Evolutionary conservation across 1,140 invertebrate species (phyloP), one percentile per base, ranked within the genome.

Genomic region (Lepidotrigona ventralis): DNA sequence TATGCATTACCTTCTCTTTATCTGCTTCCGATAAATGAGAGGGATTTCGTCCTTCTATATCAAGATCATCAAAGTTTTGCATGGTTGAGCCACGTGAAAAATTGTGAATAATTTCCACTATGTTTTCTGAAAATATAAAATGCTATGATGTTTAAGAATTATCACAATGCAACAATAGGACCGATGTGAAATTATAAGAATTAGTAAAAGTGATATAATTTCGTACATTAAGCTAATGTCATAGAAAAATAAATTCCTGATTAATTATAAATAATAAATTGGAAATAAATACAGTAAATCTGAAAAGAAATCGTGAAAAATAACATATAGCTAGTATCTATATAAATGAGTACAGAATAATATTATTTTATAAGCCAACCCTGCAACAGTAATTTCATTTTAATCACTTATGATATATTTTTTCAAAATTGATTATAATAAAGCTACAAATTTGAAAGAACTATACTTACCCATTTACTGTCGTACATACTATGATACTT

Each of bases 11-110:
- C 94, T 94, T 94, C 91, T 94, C 94, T 72, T 91, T 90, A 71
- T 93, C 93, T 86, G 93, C 93, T 92, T 93, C 93, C 2, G 93
- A 92, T 83, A 93, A 86, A 81, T 92, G 91, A 81, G 93, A 93
- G 81, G 94, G 93, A 91, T 93, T 94, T 58, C 93, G 91, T 87
- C 94, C 94, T 89, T 94, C 94, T 81, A 94, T 94, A 86, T 94
- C 94, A 75, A 94, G 93, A 91, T 94, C 94, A 56, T 94, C 94
- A 82, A 94, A 94, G 87, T 94, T 94, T 90, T 94, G 93, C 94
- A 94, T 94, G 73, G 70, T 86, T 83, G 71, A 29, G 72, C 74
- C 76, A 85, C 69, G 72, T 83, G 39, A 46, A 46, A 46, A 46
- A 46, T n/a, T 88, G 78, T 19, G 70, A 76, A 80, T 53, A 79